Percentiles rank a stretch among this genome's conserved stretches.
phyloP scores from a whole-genome alignment of 2,113 vertebrate species.

The Amia ocellicauda region DNA sequence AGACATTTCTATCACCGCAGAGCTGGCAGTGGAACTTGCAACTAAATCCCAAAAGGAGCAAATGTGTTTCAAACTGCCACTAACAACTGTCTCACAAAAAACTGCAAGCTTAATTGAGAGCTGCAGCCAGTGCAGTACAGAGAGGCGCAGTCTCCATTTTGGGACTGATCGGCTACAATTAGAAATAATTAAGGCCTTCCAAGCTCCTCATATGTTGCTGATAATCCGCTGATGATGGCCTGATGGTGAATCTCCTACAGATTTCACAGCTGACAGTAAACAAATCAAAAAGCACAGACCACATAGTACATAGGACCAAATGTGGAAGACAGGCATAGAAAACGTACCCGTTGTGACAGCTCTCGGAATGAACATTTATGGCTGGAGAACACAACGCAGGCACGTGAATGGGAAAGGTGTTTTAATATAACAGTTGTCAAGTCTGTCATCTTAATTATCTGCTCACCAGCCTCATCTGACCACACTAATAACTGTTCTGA shows the following conservation, averaged over 20 bases:
- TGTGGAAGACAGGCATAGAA: neutral
- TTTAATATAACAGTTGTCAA: too few species aligned
- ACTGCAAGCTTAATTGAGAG: slow-evolving; percentile 14
- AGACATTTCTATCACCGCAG: slow-evolving; percentile 25
- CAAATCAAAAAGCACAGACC: neutral
- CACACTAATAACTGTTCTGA: slow-evolving; percentile 5
- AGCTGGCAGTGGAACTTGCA: slow-evolving; percentile 23
- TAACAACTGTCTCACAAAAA: slow-evolving; percentile 27
- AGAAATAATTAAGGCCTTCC: slow-evolving; percentile 16
- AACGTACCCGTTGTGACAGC: neutral
- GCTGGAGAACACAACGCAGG: too few species aligned
- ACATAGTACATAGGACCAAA: neutral
- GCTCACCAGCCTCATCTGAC: neutral
- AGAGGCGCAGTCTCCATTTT: neutral
- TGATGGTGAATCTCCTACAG: neutral
- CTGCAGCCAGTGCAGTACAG: slow-evolving; percentile 8
- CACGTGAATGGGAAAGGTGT: neutral
- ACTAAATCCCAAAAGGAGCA: slow-evolving; percentile 22
- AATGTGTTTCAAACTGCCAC: slow-evolving; percentile 20
- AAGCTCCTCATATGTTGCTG: slow-evolving; percentile 1
- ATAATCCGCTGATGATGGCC: neutral
- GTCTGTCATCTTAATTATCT: neutral
- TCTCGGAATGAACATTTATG: neutral
- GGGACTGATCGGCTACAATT: slow-evolving; percentile 18
- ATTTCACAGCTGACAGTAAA: neutral